Base-by-base conservation (phyloP, 2,888 invertebrate genomes). In the Philhelius pedissequus region DNA sequence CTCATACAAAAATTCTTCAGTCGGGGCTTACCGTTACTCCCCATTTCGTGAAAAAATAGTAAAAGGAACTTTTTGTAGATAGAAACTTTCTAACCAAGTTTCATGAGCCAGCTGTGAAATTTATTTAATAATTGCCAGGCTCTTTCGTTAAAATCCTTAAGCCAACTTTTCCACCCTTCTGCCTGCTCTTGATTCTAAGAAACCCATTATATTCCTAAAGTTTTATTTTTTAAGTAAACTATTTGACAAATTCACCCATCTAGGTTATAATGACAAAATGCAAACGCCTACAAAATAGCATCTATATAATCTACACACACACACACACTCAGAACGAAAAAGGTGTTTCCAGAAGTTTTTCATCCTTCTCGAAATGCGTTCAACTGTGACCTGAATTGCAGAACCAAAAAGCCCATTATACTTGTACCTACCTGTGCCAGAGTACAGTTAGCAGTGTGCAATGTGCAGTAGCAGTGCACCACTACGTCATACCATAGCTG, bases 301-400 rank as follows among this genome's bases (percentile, higher is more conserved):
- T 13, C 48, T 22, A 7, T 11, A 45, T 5, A 5, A n/a, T 13
- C 1, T 22, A 8, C 27, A 15, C 27, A 15, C 13, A 27, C 50
- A 3, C n/a, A 8, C 27, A 15, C 27, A 15, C 13, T 52, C 50
- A 8, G 3, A 8, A n/a, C 8, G 1, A 9, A 52, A 30, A 15
- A 15, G 27, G 52, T 27, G 52, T 30, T 30, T 15, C 27, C 5
- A 22, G 20, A 43, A 45, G 18, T 20, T 45, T 25, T 25, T 9
- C 13, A 52, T 52, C 15, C 52, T 15, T 52, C 27, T 27, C 22
- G 18, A 45, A 56, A 56, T 56, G 69, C 69, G 30, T 58, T 58
- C 60, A 60, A 71, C 22, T 32, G 38, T 52, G 69, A 56, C 69
- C 69, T 22, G 13, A 20, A 68, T 68, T 18, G n/a, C n/a, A 48